These are phyloP conservation scores for Acanthoscelides obtectus DNA, from an alignment of 2,888 invertebrate species.

Conservation along the genomic window DNA sequence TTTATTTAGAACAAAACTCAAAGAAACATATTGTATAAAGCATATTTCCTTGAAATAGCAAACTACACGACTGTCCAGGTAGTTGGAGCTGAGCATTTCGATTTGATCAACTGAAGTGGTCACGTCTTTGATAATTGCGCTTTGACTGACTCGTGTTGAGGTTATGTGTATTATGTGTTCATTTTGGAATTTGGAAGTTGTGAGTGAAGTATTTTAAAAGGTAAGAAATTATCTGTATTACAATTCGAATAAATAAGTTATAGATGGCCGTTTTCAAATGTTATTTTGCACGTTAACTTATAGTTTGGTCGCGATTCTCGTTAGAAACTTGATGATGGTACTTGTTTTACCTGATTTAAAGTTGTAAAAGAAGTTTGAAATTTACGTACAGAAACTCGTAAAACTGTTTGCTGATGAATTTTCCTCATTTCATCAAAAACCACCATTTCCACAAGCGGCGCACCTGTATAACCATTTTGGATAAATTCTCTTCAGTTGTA, in stretches of 20 bases:
- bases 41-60: slow-evolving; percentile 34
- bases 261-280: no score
- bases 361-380: no score
- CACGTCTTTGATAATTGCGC: background rate
- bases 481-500: no score
- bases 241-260: background rate
- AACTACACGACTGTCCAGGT: slow-evolving; percentile 32
- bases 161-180: slow-evolving; percentile 10
- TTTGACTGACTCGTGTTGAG: slow-evolving; percentile 6
- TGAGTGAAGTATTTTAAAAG: slow-evolving; percentile 1
- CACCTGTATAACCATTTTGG: no score
- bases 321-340: no score
- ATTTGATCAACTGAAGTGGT: slow-evolving; percentile 2
- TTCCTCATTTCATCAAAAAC: no score
- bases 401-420: no score
- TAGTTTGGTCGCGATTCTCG: no score
- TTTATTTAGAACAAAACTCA: slow-evolving; percentile 32
- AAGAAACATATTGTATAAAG: slow-evolving; percentile 29
- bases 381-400: no score
- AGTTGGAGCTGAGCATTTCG: slow-evolving; percentile 10
- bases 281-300: no score
- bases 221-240: background rate
- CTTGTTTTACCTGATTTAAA: no score
- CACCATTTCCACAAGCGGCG: no score
- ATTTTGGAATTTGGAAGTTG: slow-evolving; percentile 1